Evolutionary conservation across 2,797 vertebrate genomes (phyloP), one percentile per base, ranked within the genome.

Genomic region (Gambelia wislizenii): DNA sequence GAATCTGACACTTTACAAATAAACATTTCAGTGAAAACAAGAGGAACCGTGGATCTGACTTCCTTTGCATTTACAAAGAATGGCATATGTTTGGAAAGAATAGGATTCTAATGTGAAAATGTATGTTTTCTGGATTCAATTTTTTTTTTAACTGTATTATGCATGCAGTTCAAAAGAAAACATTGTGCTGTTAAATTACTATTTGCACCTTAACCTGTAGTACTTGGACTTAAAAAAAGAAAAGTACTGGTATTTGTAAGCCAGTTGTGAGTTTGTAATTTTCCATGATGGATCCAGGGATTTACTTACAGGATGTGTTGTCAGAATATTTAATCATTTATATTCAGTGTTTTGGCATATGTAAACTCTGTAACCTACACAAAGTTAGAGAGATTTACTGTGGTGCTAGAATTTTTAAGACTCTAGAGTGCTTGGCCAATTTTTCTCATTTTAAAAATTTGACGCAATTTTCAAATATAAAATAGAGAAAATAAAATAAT

Each of bases 251-350:
- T 36, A 1, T n/a, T 64, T 47, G 52, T 25, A 33, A 54, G 44
- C 22, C 47, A 39, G 25, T 30, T 16, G 47, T 8, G 3, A 49
- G 16, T 78, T 80, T 70, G 77, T 42, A 70, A 52, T 72, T 87
- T 47, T 52, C 16, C 44, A 33, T 33, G 64, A 81, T n/a, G 22
- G 77, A 70, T 72, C 27, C 30, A 72, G n/a, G 61, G 70, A 42
- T 80, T 39, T 47, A 10, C 3, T 76, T 52, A 47, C 27, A 54
- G 42, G 7, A 74, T 61, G 47, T 83, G 76, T 91, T 82, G 74
- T 44, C 2, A 1, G 0, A 18, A 27, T 4, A 30, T 69, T 87
- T 61, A 18, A 64, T 0, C 0, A 0, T 0, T 0, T 80, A 0
- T 0, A 44, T 49, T 30, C 54, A 39, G 54, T 72, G 2, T 90